Percentiles rank a stretch among this genome's conserved stretches.
Conservation (phyloP, 1,140 invertebrate species). For the Trichogramma pretiosum region DNA sequence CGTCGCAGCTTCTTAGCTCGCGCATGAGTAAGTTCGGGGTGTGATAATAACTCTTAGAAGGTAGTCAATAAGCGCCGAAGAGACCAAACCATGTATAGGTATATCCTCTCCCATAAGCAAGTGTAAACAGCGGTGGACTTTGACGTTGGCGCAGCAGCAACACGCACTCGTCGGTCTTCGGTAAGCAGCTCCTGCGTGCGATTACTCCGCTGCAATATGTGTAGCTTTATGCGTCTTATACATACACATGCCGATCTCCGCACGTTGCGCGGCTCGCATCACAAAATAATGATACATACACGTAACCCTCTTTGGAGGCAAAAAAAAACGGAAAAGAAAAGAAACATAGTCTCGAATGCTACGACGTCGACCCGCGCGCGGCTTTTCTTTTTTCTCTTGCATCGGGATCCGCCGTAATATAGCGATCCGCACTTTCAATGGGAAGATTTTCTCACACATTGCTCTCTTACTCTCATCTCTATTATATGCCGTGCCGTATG, state of each 20-base stretch:
- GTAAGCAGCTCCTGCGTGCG: no score
- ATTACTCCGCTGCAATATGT: no score
- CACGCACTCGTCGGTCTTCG: no score
- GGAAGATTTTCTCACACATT: slow-evolving; percentile 35
- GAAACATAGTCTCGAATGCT: no score
- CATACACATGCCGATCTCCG: background rate
- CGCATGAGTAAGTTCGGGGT: slow-evolving; percentile 20
- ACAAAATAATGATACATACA: no score
- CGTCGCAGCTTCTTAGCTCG: no score
- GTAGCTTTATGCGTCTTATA: no score
- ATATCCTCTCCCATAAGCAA: slow-evolving; percentile 29
- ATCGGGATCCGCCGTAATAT: slow-evolving; percentile 1
- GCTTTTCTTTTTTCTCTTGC: slow-evolving; percentile 29
- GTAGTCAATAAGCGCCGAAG: no score
- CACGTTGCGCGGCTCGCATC: no score
- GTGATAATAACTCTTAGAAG: slow-evolving; percentile 37
- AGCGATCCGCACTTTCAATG: slow-evolving; percentile 41
- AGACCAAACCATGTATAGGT: background rate
- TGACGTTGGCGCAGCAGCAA: slow-evolving; percentile 23
- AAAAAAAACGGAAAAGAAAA: slow-evolving; percentile 23
- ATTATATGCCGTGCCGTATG: no score
- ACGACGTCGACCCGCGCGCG: slow-evolving; percentile 33
- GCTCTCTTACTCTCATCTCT: background rate
- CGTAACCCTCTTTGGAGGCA: no score
- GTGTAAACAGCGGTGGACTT: slow-evolving; percentile 35